phyloP scores from a whole-genome alignment of 2,797 vertebrate species.

The Phrynocephalus vlangalii region DNA sequence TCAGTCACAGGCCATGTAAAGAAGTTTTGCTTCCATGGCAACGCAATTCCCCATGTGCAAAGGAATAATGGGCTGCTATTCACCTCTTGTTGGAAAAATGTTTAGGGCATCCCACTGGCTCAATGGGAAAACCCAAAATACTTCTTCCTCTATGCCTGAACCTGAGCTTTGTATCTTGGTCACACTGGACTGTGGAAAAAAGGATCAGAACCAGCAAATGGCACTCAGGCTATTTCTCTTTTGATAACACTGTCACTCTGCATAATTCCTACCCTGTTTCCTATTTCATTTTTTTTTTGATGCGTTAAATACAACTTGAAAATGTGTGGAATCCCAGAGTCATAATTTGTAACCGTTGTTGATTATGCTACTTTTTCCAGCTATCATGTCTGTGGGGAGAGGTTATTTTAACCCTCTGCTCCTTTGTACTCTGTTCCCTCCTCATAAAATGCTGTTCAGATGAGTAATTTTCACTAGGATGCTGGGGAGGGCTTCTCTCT shows the following conservation, averaged over 20 bases:
- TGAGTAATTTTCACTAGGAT: constrained; percentile 34
- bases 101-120: background rate
- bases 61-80: background rate
- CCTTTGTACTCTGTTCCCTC: constrained; percentile 13
- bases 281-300: constrained; percentile 15
- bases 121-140: background rate
- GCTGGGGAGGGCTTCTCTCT: constrained; percentile 3
- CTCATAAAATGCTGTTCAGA: constrained; percentile 25
- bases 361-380: constrained; percentile 21
- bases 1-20: background rate
- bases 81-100: background rate
- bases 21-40: background rate
- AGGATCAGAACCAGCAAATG: background rate
- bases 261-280: background rate
- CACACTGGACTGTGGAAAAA: background rate
- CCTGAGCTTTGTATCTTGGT: background rate
- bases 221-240: background rate
- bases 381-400: background rate
- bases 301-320: constrained; percentile 15
- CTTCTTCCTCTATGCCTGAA: background rate
- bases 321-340: background rate
- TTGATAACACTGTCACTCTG: background rate
- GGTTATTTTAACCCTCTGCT: constrained; percentile 27
- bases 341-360: constrained; percentile 19
- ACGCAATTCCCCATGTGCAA: background rate